Evolutionary conservation across 2,888 invertebrate species (phyloP), one percentile per base, ranked within the genome.

Genomic region (Saturnia japonica): DNA sequence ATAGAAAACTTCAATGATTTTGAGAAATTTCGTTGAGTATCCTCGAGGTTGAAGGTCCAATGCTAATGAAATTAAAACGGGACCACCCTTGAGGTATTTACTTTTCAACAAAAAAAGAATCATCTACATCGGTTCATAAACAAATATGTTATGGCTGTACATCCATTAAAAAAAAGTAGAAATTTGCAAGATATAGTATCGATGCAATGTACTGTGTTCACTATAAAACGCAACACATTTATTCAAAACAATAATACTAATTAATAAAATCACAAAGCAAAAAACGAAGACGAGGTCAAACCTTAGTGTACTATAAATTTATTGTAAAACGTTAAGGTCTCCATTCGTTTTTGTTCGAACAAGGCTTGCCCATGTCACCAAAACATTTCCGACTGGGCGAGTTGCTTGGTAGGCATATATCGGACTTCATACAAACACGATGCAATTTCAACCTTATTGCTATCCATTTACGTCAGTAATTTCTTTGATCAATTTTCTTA

Each of bases 361-460:
- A 80, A 84, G 88, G 87, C 87, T 87, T 85, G 86, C 84, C 87
- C 91, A 90, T 94, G 94, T 94, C 93, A 94, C 93, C 93, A 93
- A 93, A 92, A 93, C 93, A 93, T 93, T 92, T 92, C 89, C 90
- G 89, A 88, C 89, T 82, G 82, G 85, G 70, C 47, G 64, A 85
- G 86, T 88, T 85, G 81, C 78, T 79, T 74, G 77, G 81, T 82
- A 83, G 79, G 77, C 80, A 78, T 81, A 84, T 81, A 82, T 80
- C 73, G 72, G 72, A 77, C 74, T 71, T 71, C 74, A 45, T 72
- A 76, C 75, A 72, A 68, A 69, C 71, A 67, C 40, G 68, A 76
- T 86, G 86, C 72, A 78, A 73, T 70, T 62, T 68, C 54, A 66
- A 72, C 76, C 75, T 75, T 78, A 68, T 28, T 1, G 0, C 28